Percentiles rank a stretch among this genome's conserved stretches.
Evolutionary conservation across 2,113 vertebrate genomes (phyloP).

Genomic region (Charina bottae): DNA sequence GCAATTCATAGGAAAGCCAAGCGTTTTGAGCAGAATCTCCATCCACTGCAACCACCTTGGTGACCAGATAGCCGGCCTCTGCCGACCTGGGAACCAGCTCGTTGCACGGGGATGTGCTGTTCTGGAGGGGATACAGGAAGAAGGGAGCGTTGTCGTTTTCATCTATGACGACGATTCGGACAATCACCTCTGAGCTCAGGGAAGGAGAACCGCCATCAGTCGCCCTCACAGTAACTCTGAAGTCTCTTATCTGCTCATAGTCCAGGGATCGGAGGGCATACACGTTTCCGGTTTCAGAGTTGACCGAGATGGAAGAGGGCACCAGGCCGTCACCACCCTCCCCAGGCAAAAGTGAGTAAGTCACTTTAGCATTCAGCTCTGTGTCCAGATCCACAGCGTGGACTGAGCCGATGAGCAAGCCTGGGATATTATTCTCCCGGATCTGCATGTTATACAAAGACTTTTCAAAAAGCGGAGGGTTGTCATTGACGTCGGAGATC

Average conservation of each 20-base stretch:
- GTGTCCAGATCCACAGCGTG: conserved; percentile 66
- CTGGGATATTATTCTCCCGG: conserved; percentile 78
- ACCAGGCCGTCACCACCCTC: conserved; percentile 63
- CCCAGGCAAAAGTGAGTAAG: conserved; percentile 63
- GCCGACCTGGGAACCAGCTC: conserved; percentile 73
- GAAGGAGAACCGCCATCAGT: conserved; percentile 61
- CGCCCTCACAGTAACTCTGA: conserved; percentile 64
- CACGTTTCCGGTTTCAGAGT: conserved; percentile 68
- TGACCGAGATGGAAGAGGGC: conserved; percentile 68
- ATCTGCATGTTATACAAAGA: conserved; percentile 58
- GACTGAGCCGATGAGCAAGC: conserved; percentile 72
- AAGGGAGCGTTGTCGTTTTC: conserved; percentile 78
- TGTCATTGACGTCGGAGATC: conserved; percentile 80
- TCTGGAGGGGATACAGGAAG: conserved; percentile 73
- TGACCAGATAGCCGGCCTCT: conserved; percentile 57
- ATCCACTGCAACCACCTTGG: no score
- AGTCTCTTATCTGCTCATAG: conserved; percentile 71
- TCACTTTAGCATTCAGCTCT: conserved; percentile 63
- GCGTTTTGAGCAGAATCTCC: no score
- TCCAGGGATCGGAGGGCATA: conserved; percentile 71
- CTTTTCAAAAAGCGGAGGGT: conserved; percentile 73
- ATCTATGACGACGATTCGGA: conserved; percentile 68
- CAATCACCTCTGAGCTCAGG: conserved; percentile 56
- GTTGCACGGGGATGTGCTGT: conserved; percentile 68
- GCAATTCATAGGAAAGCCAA: conserved; percentile 63